These are phyloP conservation scores for Uloborus diversus DNA, from an alignment of 1,140 invertebrate species.

Conservation along the genomic window DNA sequence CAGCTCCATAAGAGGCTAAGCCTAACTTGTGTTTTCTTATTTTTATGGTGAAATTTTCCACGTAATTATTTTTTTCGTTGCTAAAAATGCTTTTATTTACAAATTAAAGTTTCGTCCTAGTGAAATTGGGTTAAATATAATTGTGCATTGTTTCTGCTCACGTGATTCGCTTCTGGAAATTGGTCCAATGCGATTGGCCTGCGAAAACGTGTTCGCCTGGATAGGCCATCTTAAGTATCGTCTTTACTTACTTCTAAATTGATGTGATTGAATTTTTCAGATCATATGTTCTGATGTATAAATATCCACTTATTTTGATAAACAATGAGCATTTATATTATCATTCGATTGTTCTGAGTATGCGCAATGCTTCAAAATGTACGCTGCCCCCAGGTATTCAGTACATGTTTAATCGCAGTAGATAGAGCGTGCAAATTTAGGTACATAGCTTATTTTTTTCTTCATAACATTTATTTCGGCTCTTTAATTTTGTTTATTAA, in stretches of 20 bases:
- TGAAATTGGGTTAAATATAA: background rate
- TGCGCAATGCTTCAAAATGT: conserved; percentile 38
- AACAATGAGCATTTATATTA: no score
- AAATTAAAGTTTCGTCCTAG: no score
- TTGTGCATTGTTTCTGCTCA: conserved; percentile 10
- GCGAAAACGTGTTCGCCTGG: conserved; percentile 51
- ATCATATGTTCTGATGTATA: no score
- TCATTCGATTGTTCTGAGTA: background rate
- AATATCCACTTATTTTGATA: no score
- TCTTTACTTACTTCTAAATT: background rate
- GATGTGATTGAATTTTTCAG: no score
- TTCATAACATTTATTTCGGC: no score
- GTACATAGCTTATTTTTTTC: no score
- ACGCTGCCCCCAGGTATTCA: conserved; percentile 37
- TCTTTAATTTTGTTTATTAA: no score
- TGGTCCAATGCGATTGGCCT: conserved; percentile 39
- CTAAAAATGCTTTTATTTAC: no score
- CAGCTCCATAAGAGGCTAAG: conserved; percentile 52
- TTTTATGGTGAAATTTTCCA: background rate
- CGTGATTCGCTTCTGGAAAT: conserved; percentile 25
- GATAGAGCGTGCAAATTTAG: background rate
- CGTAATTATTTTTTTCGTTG: background rate
- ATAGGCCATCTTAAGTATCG: conserved; percentile 39
- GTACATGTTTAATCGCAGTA: conserved; percentile 41
- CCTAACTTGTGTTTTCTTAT: conserved; percentile 15